A percentile compares a stretch with the other conserved stretches of the same genome.
These are phyloP conservation scores for Cardinalis cardinalis DNA, from an alignment of 2,113 vertebrate species.

Conservation along the genomic window DNA sequence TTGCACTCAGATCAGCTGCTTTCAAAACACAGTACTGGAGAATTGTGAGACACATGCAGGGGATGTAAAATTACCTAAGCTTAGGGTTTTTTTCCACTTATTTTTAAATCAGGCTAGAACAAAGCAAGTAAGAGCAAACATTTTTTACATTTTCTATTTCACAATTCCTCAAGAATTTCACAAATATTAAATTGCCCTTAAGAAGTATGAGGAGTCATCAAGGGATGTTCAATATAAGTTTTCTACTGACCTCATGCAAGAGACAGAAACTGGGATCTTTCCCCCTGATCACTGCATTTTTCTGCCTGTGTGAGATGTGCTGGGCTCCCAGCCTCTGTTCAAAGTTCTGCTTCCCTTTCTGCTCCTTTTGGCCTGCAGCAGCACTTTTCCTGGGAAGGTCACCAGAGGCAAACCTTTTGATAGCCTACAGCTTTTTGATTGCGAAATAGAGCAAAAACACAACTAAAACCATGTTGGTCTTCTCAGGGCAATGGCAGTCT, in stretches of 20 bases:
- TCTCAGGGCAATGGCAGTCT: not conserved
- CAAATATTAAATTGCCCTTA: not conserved
- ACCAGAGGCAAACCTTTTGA: not conserved
- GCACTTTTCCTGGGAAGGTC: not conserved
- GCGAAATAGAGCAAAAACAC: not conserved
- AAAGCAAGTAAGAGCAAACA: not conserved
- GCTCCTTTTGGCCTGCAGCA: not conserved
- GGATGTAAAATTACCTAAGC: not conserved
- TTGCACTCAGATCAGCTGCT: not conserved
- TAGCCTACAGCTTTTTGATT: not conserved
- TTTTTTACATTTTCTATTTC: not conserved
- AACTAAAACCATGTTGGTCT: not conserved
- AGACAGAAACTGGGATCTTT: not conserved
- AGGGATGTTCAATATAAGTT: not conserved
- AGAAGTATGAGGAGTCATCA: not conserved
- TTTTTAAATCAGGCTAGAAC: not conserved
- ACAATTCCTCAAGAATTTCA: not conserved
- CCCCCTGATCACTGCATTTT: not conserved
- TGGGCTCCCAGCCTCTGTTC: not conserved
- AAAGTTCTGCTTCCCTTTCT: not conserved
- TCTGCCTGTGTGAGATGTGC: not conserved
- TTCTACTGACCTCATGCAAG: not conserved
- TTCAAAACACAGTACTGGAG: not conserved
- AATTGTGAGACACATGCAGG: not conserved
- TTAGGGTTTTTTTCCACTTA: accelerated